phyloP scores from a whole-genome alignment of 2,113 vertebrate species.

The Glaucidium brasilianum region DNA sequence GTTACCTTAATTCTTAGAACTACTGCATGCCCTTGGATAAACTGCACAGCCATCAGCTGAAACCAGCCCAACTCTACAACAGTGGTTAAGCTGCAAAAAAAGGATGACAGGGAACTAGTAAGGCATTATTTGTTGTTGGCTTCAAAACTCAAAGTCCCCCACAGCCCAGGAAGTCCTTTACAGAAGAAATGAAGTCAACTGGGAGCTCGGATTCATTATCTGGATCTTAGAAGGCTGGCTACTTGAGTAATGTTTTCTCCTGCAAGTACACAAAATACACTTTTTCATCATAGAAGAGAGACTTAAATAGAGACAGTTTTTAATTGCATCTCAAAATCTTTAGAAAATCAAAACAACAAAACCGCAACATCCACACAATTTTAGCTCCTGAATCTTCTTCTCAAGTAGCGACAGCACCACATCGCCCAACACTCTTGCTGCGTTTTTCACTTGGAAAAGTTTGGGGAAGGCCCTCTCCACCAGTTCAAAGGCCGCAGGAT shows the following conservation, averaged over 20 bases:
- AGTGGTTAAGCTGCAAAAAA: neutral
- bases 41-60: neutral
- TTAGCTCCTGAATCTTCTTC: neutral
- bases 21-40: rapidly evolving
- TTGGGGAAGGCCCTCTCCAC: neutral
- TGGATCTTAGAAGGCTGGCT: neutral
- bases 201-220: neutral
- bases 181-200: neutral
- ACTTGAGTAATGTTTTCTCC: neutral
- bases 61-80: neutral
- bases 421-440: neutral
- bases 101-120: neutral
- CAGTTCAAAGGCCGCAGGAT: neutral
- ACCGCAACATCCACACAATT: neutral
- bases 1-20: neutral
- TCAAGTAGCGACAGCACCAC: neutral
- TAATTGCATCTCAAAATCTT: neutral
- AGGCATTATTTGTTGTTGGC: neutral
- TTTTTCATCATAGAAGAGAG: neutral
- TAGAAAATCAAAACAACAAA: neutral
- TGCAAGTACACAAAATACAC: neutral
- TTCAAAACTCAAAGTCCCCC: neutral
- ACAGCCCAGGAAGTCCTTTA: neutral
- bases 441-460: neutral
- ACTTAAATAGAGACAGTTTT: neutral